These are phyloP conservation scores for Xenops minutus DNA, from an alignment of 2,797 vertebrate genomes.

Conservation along the genomic window DNA sequence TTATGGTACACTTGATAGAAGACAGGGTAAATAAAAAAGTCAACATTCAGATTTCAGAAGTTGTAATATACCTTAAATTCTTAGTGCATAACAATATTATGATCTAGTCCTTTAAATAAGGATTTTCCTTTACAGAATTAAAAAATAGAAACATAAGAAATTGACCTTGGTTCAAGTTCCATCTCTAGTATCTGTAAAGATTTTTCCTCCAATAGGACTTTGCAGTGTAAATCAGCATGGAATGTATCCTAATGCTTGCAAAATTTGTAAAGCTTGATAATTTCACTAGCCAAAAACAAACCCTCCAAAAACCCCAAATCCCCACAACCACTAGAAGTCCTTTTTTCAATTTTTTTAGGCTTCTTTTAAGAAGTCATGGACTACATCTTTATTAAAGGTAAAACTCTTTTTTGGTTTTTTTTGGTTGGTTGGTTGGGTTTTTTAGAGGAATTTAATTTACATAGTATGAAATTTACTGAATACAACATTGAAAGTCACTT, in stretches of 20 bases:
- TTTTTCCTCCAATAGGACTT: background rate
- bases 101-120: background rate
- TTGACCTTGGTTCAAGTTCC: background rate
- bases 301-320: background rate
- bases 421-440: background rate
- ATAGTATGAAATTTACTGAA: background rate
- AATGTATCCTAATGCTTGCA: background rate
- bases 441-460: background rate
- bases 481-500: too few relatives aligned
- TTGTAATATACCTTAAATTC: background rate
- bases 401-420: background rate
- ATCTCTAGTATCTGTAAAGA: background rate
- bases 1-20: background rate
- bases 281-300: background rate
- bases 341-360: background rate
- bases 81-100: background rate
- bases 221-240: background rate
- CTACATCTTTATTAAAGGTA: background rate
- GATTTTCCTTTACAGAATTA: background rate
- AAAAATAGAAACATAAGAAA: background rate
- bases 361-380: background rate
- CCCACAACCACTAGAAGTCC: background rate
- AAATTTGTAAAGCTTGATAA: background rate
- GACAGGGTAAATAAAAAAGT: background rate
- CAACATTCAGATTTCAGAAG: background rate